Evolutionary conservation across 2,888 invertebrate genomes (phyloP), one percentile per base, ranked within the genome.

Genomic region (Archips crataeganus): DNA sequence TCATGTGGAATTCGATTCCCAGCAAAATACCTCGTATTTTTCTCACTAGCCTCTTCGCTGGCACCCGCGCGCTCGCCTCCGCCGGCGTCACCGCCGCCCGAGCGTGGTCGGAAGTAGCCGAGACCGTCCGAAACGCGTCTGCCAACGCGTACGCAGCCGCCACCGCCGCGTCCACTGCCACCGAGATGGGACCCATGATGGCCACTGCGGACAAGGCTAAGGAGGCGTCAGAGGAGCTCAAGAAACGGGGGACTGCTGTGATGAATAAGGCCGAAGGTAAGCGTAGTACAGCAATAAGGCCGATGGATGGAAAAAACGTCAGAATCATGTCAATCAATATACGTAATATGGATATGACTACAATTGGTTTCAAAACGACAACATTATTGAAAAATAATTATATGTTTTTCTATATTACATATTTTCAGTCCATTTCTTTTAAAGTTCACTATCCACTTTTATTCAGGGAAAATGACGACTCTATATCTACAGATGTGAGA

Each of bases 31-130:
- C 1, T 2, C 9, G 2, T 8, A 2, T 42, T 5, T 63, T 61
- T 70, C 23, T 32, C 60, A 32, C 0, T 80, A 96, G 96, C 76
- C 85, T 96, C 74, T 97, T 97, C 84, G 95, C 95, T 60, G 95
- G 95, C 54, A 96, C 96, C 0, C 95, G 98, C 78, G 96, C 97
- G 75, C 96, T 97, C 70, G 97, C 98, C 0, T 95, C 97, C 0
- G 95, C 96, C 70, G 96, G 97, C 32, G 95, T 98, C 69, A 88
- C 94, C 10, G 95, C 95, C 57, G 97, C 97, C 0, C 95, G 92
- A 78, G 92, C 95, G 47, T 96, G 96, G 81, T 95, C 96, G 0
- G 88, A 90, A 59, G 96, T 96, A 76, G 97, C 97, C 0, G 93
- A 91, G 51, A 87, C 87, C 2, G 92, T 88, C 79, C 95, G 83